Conservation (phyloP, 2,888 invertebrate genomes). For the Eumerus sabulonum region DNA sequence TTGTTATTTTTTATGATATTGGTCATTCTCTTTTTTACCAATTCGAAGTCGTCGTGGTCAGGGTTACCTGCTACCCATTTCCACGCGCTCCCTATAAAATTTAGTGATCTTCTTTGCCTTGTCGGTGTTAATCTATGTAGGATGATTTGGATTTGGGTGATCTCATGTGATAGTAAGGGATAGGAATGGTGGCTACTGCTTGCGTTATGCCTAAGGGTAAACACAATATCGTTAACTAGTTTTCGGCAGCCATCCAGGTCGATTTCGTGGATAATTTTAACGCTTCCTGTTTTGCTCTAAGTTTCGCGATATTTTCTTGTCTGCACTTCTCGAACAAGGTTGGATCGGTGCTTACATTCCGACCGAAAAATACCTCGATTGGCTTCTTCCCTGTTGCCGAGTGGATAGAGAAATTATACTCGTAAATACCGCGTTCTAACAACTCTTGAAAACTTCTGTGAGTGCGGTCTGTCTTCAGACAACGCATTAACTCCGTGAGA, state of each 20-base stretch:
- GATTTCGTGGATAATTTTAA: constrained; percentile 2
- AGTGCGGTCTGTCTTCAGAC: constrained; percentile 12
- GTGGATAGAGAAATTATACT: constrained; percentile 45
- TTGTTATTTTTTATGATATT: constrained; percentile 21
- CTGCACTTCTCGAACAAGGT: background rate
- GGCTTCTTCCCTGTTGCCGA: constrained; percentile 8
- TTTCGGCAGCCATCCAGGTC: background rate
- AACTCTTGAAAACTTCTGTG: constrained; percentile 3
- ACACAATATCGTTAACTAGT: background rate
- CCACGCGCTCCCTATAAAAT: constrained; percentile 48
- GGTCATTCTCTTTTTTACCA: constrained; percentile 20
- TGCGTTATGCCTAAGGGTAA: background rate
- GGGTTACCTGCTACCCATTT: constrained; percentile 31
- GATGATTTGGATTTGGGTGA: background rate
- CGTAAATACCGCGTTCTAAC: constrained; percentile 10
- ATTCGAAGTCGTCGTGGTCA: constrained; percentile 36
- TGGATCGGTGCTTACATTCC: background rate
- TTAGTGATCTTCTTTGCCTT: constrained; percentile 33
- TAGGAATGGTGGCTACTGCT: background rate
- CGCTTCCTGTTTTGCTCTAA: background rate
- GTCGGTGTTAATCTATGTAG: constrained; percentile 23
- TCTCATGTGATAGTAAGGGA: constrained; percentile 1
- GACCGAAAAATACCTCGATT: background rate
- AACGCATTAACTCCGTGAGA: constrained; percentile 29
- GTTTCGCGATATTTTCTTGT: constrained; percentile 4